A percentile compares a stretch with the other conserved stretches of the same genome.
Conservation (phyloP, 2,888 invertebrate genomes). For the Megamerina dolium region DNA sequence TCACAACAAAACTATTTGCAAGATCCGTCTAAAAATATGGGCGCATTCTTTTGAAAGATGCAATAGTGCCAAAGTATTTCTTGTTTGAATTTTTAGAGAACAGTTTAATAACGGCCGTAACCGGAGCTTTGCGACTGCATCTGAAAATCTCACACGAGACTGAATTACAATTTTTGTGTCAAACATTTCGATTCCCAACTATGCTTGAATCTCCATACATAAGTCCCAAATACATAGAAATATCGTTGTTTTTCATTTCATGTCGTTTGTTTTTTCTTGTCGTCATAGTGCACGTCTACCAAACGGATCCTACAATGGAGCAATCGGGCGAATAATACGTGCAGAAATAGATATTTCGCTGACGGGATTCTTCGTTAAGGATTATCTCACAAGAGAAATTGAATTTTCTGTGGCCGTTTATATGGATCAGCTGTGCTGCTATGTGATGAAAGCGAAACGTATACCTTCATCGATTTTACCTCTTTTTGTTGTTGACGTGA, state of each 20-base stretch:
- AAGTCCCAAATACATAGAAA: no score
- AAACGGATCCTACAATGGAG: constrained; percentile 46
- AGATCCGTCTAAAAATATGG: no score
- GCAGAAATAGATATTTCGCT: constrained; percentile 43
- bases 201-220: background rate
- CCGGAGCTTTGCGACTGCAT: no score
- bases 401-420: constrained; percentile 45
- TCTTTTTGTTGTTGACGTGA: constrained; percentile 38
- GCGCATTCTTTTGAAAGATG: no score
- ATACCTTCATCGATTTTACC: constrained; percentile 47
- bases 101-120: no score
- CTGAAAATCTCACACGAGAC: no score
- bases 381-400: constrained; percentile 42
- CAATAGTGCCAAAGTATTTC: no score
- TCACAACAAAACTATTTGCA: no score
- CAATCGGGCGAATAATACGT: constrained; percentile 41
- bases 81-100: no score
- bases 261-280: background rate
- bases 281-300: constrained; percentile 32
- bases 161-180: no score
- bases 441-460: constrained; percentile 45
- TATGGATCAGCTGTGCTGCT: constrained; percentile 47
- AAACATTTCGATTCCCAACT: background rate
- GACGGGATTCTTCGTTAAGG: constrained; percentile 48
- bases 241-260: background rate